Evolutionary conservation across 2,113 vertebrate species (phyloP), one percentile per base, ranked within the genome.

Genomic region (Neodon shergylaensis): DNA sequence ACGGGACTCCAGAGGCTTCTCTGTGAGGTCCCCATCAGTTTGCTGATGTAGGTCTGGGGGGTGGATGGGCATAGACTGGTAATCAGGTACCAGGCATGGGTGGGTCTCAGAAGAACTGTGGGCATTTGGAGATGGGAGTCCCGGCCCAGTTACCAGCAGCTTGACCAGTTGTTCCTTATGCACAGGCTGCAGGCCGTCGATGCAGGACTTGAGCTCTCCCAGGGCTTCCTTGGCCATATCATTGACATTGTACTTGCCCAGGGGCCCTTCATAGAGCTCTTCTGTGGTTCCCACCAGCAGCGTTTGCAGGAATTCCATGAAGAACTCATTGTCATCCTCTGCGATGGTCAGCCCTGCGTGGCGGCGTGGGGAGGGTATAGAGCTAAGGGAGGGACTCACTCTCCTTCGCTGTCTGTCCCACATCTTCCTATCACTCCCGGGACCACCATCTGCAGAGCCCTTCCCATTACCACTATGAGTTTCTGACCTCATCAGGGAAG

Each of bases 261-360:
- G 90, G 28, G 96, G 95, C 66, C 97, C 96, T 26, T 96, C 94
- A 0, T 94, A 97, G 33, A 97, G 97, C 26, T 98, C 97, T 2
- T 98, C 96, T 0, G 90, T 3, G 14, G 90, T 91, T 49, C 97
- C 97, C 94, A 96, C 94, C 88, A 98, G 95, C 85, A 97, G 94
- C 0, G 96, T 97, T 96, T 97, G 97, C 24, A 98, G 96, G 54
- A 98, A 98, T 0, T 97, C 97, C 97, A 97, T 91, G 96, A 97
- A 98, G 47, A 97, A 87, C 39, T 97, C 97, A 4, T 7, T 92
- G 61, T 17, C 31, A 31, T 98, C 95, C 10, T 96, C 87, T 1
- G 36, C 95, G 2, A n/a, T 28, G 49, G 88, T 83, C 74, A 92
- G 58, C 63, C 95, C 97, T 97, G 74, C 4, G 1, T 54, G 65